phyloP scores from a whole-genome alignment of 2,888 invertebrate species.

The Ormyrus rosae region DNA sequence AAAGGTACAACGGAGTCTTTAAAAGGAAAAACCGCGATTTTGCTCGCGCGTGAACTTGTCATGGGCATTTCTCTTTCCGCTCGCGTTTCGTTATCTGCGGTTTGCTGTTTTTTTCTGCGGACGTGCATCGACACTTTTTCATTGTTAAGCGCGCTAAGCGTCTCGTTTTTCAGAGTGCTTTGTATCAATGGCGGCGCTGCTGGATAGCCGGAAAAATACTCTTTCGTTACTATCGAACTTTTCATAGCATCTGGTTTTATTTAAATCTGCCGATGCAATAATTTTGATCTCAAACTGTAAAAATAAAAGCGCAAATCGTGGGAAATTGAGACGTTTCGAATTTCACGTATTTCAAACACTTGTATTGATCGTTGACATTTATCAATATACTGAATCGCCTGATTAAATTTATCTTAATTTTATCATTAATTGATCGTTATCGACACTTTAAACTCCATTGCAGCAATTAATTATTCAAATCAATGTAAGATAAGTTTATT shows the following conservation, averaged over 20 bases:
- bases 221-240: no score
- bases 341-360: no score
- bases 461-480: constrained; percentile 17
- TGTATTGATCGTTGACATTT: constrained; percentile 5
- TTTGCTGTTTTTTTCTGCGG: neutral
- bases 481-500: neutral
- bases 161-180: neutral
- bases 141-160: neutral
- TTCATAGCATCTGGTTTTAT: no score
- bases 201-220: neutral
- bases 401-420: constrained; percentile 19
- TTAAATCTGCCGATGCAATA: no score
- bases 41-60: neutral
- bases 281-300: no score
- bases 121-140: neutral
- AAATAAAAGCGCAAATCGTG: no score
- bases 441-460: constrained; percentile 6
- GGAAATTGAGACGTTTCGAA: no score
- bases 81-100: constrained; percentile 35
- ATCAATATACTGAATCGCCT: neutral
- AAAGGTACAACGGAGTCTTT: constrained; percentile 79
- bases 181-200: no score
- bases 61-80: constrained; percentile 24
- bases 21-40: neutral
- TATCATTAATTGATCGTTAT: constrained; percentile 9